Evolutionary conservation across 2,113 vertebrate species (phyloP).

Genomic region (Sylvietta virens): DNA sequence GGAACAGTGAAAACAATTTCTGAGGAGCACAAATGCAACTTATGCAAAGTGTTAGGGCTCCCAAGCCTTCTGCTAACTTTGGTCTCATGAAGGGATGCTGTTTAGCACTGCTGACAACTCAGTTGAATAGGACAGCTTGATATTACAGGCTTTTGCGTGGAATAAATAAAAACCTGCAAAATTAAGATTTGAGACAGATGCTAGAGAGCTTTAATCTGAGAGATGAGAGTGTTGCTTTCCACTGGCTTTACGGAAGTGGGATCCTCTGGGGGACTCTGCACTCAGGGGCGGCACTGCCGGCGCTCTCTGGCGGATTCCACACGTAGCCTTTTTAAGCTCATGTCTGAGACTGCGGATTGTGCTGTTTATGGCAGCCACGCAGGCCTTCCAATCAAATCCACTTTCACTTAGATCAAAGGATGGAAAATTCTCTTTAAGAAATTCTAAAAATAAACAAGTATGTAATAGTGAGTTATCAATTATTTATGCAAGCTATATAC

Average conservation of each 20-base stretch:
- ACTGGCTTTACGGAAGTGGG: not conserved
- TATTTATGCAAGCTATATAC: not conserved
- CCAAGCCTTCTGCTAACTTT: not conserved
- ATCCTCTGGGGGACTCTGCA: not conserved
- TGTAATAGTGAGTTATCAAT: not conserved
- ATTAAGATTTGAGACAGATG: not conserved
- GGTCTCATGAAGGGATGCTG: not conserved
- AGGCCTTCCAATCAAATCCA: slow-evolving; percentile 77
- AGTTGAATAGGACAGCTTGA: not conserved
- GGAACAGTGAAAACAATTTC: not conserved
- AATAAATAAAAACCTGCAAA: not conserved
- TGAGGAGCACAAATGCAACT: not conserved
- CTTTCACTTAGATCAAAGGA: slow-evolving; percentile 68
- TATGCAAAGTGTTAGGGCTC: not conserved
- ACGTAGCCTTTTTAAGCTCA: not conserved
- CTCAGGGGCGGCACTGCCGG: not conserved
- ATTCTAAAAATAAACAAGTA: slow-evolving; percentile 69
- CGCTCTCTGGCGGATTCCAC: not conserved
- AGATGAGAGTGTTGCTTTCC: not conserved
- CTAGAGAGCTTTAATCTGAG: not conserved
- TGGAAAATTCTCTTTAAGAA: slow-evolving; percentile 74
- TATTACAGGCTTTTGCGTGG: not conserved
- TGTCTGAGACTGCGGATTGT: slow-evolving; percentile 70
- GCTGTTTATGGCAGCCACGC: slow-evolving; percentile 76
- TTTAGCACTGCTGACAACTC: not conserved